These are phyloP conservation scores for Pelvicachromis taeniatus DNA, from an alignment of 2,113 vertebrate species.

Conservation along the genomic window DNA sequence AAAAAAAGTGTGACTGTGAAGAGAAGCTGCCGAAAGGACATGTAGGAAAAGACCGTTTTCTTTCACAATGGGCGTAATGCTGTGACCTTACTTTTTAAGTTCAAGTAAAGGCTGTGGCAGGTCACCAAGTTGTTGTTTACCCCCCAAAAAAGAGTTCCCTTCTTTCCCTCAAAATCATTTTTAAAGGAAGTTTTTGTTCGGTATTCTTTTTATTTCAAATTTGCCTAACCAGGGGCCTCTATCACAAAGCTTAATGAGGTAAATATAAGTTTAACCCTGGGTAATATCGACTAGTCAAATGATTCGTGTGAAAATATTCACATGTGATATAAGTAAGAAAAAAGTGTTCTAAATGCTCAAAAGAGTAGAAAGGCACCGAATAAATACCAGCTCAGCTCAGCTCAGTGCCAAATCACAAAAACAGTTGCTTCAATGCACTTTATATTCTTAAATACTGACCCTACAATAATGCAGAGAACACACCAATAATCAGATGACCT, in stretches of 20 bases:
- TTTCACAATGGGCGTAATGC: background rate
- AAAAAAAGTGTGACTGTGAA: background rate
- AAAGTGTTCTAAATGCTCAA: background rate
- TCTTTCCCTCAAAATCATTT: background rate
- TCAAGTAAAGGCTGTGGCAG: background rate
- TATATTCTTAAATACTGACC: background rate
- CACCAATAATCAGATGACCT: background rate
- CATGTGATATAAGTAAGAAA: background rate
- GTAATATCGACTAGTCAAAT: background rate
- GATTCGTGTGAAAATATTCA: background rate
- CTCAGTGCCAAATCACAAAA: no score
- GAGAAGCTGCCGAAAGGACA: background rate
- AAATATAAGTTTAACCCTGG: background rate
- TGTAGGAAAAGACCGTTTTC: background rate
- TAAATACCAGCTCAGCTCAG: background rate
- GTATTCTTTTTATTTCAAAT: no score
- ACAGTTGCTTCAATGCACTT: background rate
- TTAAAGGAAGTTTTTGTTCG: background rate
- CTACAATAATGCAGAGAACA: background rate
- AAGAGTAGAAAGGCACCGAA: background rate
- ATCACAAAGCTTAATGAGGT: background rate
- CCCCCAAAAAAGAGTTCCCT: background rate
- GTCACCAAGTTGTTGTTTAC: background rate
- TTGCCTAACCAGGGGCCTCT: no score
- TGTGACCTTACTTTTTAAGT: background rate